These are phyloP conservation scores for Microctenopoma steveboyesi DNA, from an alignment of 2,797 vertebrate species.

Conservation along the genomic window DNA sequence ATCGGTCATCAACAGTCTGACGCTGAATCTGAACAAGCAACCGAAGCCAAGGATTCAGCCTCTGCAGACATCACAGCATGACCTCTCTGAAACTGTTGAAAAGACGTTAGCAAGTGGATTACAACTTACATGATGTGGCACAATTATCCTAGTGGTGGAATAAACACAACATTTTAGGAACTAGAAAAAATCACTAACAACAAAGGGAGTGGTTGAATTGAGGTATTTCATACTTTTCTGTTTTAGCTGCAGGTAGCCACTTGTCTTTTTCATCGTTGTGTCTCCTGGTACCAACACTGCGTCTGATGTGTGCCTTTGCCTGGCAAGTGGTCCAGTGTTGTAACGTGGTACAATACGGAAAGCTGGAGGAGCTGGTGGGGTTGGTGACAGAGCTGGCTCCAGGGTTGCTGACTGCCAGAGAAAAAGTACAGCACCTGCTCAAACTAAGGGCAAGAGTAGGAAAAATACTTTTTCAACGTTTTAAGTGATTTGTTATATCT, in stretches of 20 bases:
- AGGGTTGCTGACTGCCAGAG: conserved; percentile 72
- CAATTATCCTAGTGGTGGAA: background rate
- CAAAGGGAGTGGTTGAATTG: background rate
- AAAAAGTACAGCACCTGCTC: conserved; percentile 79
- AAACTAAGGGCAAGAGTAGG: conserved; percentile 79
- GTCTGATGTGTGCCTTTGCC: conserved; percentile 74
- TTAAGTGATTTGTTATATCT: too few relatives aligned
- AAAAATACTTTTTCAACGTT: background rate
- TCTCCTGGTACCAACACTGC: conserved; percentile 66
- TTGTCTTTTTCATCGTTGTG: conserved; percentile 55
- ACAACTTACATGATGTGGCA: background rate
- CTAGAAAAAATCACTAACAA: too few relatives aligned
- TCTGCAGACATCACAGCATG: background rate
- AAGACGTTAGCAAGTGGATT: background rate
- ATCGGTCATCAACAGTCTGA: background rate
- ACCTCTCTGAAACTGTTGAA: background rate
- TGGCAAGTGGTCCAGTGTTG: conserved; percentile 75
- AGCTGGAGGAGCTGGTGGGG: conserved; percentile 77
- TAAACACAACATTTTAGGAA: too few relatives aligned
- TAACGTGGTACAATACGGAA: conserved; percentile 68
- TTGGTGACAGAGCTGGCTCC: conserved; percentile 70
- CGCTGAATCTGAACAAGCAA: background rate
- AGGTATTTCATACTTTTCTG: background rate
- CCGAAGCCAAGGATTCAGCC: background rate
- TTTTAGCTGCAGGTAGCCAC: conserved; percentile 11